Percentiles rank a stretch among this genome's conserved stretches.
Conservation (phyloP, 2,888 invertebrate species). For the Gnatocerus cornutus region DNA sequence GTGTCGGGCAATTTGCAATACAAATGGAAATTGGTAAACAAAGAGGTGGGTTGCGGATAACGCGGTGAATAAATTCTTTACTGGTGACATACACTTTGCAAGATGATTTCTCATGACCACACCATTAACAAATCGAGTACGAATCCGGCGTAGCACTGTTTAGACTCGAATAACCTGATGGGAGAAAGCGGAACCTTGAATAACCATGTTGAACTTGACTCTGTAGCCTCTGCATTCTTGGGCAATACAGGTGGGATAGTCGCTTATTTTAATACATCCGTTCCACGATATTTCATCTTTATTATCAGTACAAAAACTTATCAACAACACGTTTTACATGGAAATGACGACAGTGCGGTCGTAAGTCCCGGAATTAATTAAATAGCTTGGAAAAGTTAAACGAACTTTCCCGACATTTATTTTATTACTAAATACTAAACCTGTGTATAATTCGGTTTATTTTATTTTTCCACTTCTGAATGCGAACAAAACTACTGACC, state of each 20-base stretch:
- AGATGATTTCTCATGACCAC: conserved; percentile 51
- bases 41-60: conserved; percentile 28
- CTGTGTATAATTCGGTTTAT: conserved; percentile 32
- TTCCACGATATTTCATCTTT: conserved; percentile 10
- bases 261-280: conserved; percentile 6
- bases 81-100: conserved; percentile 47
- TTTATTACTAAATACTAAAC: conserved; percentile 38
- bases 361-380: conserved; percentile 31
- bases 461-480: conserved; percentile 28
- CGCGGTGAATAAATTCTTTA: conserved; percentile 46
- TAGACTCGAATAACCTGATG: conserved; percentile 50
- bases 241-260: conserved; percentile 53
- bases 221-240: conserved; percentile 56
- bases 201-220: conserved; percentile 58
- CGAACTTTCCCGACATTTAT: conserved; percentile 41
- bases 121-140: conserved; percentile 52
- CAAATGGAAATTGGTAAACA: conserved; percentile 46
- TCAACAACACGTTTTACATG: conserved; percentile 23
- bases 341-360: conserved; percentile 22
- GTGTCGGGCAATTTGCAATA: conserved; percentile 47
- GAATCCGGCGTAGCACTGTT: conserved; percentile 48
- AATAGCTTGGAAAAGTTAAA: conserved; percentile 36
- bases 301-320: conserved; percentile 16
- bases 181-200: conserved; percentile 62
- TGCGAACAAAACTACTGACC: conserved; percentile 15